phyloP scores from a whole-genome alignment of 2,797 vertebrate species.

The Acestrorhynchus altus region DNA sequence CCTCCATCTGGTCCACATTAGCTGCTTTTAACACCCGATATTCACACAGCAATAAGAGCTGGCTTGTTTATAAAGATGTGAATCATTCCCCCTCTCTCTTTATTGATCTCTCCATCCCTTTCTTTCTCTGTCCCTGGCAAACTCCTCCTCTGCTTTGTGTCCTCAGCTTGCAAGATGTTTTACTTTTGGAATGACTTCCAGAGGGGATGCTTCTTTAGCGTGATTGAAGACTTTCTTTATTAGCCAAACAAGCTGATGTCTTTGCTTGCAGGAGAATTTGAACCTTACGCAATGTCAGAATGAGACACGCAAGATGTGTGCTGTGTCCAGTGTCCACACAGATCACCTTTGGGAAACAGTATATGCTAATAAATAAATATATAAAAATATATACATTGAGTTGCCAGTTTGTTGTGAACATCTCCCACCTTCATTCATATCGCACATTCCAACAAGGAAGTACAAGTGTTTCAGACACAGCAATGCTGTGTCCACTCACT shows the following conservation, averaged over 20 bases:
- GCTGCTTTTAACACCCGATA: conserved; percentile 60
- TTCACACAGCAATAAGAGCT: conserved; percentile 66
- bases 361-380: too few relatives aligned
- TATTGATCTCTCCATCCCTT: background rate
- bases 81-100: conserved; percentile 40
- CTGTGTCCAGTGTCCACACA: too few relatives aligned
- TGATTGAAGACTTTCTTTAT: conserved; percentile 31
- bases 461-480: too few relatives aligned
- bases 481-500: too few relatives aligned
- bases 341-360: background rate
- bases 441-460: too few relatives aligned
- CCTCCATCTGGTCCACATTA: conserved; percentile 81
- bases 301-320: too few relatives aligned
- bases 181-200: conserved; percentile 45
- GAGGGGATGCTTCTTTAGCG: conserved; percentile 13
- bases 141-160: conserved; percentile 37
- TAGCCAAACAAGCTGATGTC: conserved; percentile 32
- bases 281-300: too few relatives aligned
- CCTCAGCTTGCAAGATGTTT: conserved; percentile 40
- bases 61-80: conserved; percentile 65
- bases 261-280: background rate
- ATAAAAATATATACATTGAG: too few relatives aligned
- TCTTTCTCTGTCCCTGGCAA: conserved; percentile 31
- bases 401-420: too few relatives aligned
- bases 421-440: too few relatives aligned